These are phyloP conservation scores for Trypoxylus dichotomus DNA, from an alignment of 1,140 invertebrate genomes.

Conservation along the genomic window DNA sequence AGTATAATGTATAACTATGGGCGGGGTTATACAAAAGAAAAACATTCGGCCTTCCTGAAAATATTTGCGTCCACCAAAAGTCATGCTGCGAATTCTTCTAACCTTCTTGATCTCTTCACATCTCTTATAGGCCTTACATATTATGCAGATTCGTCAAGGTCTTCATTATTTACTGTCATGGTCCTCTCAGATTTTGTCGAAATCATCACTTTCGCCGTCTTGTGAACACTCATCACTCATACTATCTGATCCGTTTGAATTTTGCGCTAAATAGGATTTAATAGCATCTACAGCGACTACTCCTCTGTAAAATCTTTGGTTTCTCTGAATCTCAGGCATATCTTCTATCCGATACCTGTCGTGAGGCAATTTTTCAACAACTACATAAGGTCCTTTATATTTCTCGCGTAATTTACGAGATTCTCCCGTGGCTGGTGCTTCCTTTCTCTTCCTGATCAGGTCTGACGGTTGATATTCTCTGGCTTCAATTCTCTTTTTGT, in stretches of 20 bases:
- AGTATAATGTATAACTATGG: too few species aligned
- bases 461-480: constrained; percentile 33
- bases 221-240: too few species aligned
- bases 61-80: too few species aligned
- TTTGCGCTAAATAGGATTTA: neutral
- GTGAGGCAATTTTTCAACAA: constrained; percentile 39
- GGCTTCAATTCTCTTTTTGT: constrained; percentile 18
- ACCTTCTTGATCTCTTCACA: too few species aligned
- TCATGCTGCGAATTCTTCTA: too few species aligned
- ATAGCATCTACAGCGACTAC: neutral
- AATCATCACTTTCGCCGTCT: constrained; percentile 10
- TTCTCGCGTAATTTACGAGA: constrained; percentile 38
- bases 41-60: too few species aligned
- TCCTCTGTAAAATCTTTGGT: neutral
- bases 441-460: constrained; percentile 36
- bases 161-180: too few species aligned
- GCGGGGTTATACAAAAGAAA: too few species aligned
- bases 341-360: constrained; percentile 43
- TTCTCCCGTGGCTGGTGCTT: constrained; percentile 33
- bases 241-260: too few species aligned
- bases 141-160: too few species aligned
- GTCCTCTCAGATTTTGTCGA: too few species aligned
- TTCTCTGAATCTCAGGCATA: neutral
- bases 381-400: constrained; percentile 40
- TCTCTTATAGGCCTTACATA: too few species aligned